Evolutionary conservation across 2,113 vertebrate species (phyloP).

Genomic region (Origma solitaria): DNA sequence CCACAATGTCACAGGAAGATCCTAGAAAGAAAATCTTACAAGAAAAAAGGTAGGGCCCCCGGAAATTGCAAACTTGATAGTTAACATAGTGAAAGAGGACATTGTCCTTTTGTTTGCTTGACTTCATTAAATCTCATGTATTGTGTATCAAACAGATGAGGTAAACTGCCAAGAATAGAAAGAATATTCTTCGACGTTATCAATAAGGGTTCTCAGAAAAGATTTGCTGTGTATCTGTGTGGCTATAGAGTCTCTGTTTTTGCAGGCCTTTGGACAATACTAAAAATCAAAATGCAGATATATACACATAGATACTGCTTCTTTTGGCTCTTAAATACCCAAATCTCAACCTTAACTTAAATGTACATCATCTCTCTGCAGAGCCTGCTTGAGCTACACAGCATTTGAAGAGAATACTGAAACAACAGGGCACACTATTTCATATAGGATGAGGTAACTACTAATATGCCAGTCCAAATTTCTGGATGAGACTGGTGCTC

Average conservation of each 20-base stretch:
- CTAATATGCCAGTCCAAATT: neutral
- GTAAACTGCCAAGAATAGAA: neutral
- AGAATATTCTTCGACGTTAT: neutral
- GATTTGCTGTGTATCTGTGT: neutral
- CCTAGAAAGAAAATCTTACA: neutral
- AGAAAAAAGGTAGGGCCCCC: neutral
- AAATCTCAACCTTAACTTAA: neutral
- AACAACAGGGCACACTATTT: neutral
- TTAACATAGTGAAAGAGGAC: neutral
- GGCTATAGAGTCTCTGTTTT: neutral
- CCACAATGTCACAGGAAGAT: neutral
- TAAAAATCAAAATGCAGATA: neutral
- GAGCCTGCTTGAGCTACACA: neutral
- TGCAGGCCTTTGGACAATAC: neutral
- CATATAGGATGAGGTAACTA: neutral
- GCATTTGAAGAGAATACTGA: neutral
- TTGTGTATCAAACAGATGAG: neutral
- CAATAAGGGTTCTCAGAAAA: neutral
- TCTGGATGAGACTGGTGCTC: neutral
- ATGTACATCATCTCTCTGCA: neutral
- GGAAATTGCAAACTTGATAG: neutral
- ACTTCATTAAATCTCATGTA: neutral
- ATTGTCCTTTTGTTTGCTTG: neutral
- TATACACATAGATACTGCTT: neutral
- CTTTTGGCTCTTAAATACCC: neutral